phyloP scores from a whole-genome alignment of 2,888 invertebrate genomes.

The Carcina quercana region DNA sequence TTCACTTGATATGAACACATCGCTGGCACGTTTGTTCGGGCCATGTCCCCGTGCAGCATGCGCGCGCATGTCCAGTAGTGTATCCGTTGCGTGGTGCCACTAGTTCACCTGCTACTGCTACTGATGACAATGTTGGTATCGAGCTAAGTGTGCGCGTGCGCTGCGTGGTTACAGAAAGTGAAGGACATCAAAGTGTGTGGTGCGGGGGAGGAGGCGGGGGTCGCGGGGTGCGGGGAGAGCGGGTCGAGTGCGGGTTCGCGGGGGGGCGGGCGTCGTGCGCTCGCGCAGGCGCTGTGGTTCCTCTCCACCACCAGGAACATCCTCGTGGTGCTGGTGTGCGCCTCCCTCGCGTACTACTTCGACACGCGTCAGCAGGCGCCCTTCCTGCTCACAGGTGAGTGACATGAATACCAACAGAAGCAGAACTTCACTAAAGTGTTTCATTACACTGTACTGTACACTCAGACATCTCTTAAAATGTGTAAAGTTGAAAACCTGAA shows the following conservation, averaged over 20 bases:
- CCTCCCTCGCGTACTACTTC: conserved; percentile 78
- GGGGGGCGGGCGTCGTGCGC: conserved; percentile 48
- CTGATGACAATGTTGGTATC: no score
- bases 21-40: no score
- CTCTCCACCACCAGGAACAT: conserved; percentile 85
- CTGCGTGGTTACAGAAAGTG: conserved; percentile 75
- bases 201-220: conserved; percentile 4
- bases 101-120: no score
- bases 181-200: conserved; percentile 75
- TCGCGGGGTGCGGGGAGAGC: conserved; percentile 35
- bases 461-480: no score
- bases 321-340: conserved; percentile 81
- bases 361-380: conserved; percentile 75
- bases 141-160: no score
- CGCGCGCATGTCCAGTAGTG: no score
- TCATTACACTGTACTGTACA: neutral
- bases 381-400: conserved; percentile 77
- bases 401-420: neutral
- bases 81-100: no score
- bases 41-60: no score
- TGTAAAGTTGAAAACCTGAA: no score
- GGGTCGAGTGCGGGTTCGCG: conserved; percentile 22
- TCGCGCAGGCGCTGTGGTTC: conserved; percentile 79
- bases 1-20: no score
- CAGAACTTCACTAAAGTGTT: neutral